Percentiles rank a stretch among this genome's conserved stretches.
Conservation (phyloP, 2,113 vertebrate species). For the Oreochromis spilurus region DNA sequence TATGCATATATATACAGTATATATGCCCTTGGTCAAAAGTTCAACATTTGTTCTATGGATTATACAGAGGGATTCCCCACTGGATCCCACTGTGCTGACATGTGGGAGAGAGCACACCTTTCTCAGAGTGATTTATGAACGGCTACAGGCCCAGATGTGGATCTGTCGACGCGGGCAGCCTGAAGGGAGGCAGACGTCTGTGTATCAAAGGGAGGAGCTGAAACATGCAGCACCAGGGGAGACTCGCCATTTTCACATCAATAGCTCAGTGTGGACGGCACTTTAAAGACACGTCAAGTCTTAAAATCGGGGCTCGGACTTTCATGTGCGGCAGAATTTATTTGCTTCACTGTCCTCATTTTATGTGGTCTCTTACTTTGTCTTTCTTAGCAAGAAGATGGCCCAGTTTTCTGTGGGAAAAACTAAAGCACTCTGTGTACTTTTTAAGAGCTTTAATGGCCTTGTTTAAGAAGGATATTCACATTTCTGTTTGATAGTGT, state of each 20-base stretch:
- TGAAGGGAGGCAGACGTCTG: slow-evolving; percentile 63
- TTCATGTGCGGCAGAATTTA: slow-evolving; percentile 70
- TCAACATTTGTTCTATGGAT: slow-evolving; percentile 32
- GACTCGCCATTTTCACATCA: slow-evolving; percentile 64
- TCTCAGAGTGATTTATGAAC: slow-evolving; percentile 70
- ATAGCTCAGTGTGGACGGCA: slow-evolving; percentile 50
- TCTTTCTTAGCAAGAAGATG: background rate
- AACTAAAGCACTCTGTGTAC: background rate
- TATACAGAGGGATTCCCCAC: slow-evolving; percentile 47
- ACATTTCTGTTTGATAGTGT: background rate
- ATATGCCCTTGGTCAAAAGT: slow-evolving; percentile 11
- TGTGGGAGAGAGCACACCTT: slow-evolving; percentile 61
- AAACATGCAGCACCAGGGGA: slow-evolving; percentile 51
- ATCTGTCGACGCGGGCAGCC: slow-evolving; percentile 60
- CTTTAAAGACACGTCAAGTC: slow-evolving; percentile 70
- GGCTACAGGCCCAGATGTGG: slow-evolving; percentile 69
- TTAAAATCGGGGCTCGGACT: slow-evolving; percentile 51
- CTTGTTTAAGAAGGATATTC: background rate
- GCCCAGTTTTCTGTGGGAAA: background rate
- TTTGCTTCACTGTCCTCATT: slow-evolving; percentile 41
- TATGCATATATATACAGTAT: background rate
- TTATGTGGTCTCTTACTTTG: slow-evolving; percentile 26
- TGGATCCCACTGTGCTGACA: slow-evolving; percentile 49
- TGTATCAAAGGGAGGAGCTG: slow-evolving; percentile 66
- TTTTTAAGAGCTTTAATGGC: background rate